phyloP scores from a whole-genome alignment of 2,797 vertebrate species.

The Myripristis jacobus region DNA sequence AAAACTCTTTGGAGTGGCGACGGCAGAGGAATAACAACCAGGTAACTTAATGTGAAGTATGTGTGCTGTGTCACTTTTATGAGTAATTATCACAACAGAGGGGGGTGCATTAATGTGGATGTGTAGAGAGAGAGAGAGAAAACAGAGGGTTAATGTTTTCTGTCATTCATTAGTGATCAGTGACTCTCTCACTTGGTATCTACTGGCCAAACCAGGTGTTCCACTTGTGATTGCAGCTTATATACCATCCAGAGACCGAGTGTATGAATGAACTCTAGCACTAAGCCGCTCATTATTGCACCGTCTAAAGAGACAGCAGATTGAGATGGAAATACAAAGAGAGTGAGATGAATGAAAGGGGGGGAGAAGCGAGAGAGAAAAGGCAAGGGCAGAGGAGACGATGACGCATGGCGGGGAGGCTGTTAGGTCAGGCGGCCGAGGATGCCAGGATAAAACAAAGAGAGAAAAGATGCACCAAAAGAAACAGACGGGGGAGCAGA shows the following conservation, averaged over 20 bases:
- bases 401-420: slow-evolving; percentile 19
- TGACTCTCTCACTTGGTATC: slow-evolving; percentile 37
- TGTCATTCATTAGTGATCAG: slow-evolving; percentile 49
- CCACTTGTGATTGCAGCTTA: slow-evolving; percentile 24
- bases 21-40: slow-evolving; percentile 16
- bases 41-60: slow-evolving; percentile 14
- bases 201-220: neutral
- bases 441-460: slow-evolving; percentile 43
- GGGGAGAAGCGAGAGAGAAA: neutral
- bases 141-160: slow-evolving; percentile 57
- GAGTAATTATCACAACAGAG: slow-evolving; percentile 58
- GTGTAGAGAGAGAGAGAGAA: slow-evolving; percentile 9
- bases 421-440: slow-evolving; percentile 48
- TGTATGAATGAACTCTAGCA: slow-evolving; percentile 7
- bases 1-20: slow-evolving; percentile 43
- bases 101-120: slow-evolving; percentile 23
- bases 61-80: slow-evolving; percentile 38
- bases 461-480: slow-evolving; percentile 2
- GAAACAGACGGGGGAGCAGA: slow-evolving; percentile 19
- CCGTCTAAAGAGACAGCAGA: slow-evolving; percentile 22
- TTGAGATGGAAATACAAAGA: slow-evolving; percentile 29
- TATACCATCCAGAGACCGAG: slow-evolving; percentile 9
- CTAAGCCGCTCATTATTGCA: slow-evolving; percentile 39
- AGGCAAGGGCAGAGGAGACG: slow-evolving; percentile 15
- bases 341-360: neutral